Percentiles rank a stretch among this genome's conserved stretches.
Evolutionary conservation across 2,113 vertebrate genomes (phyloP).

Genomic region (Microtus montanus): DNA sequence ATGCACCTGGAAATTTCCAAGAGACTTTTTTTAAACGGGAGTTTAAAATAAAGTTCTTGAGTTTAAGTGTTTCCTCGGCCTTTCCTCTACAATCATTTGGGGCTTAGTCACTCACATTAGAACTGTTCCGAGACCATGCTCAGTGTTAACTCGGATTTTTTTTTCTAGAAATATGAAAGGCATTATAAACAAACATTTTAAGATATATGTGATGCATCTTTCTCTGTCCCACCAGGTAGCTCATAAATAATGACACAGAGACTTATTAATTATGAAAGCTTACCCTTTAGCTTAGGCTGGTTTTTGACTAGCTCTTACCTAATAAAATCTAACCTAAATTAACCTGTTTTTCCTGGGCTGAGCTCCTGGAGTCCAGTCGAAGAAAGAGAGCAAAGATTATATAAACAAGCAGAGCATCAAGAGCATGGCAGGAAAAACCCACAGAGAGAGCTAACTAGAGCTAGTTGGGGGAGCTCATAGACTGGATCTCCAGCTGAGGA

Average conservation of each 20-base stretch:
- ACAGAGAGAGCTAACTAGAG: too few relatives aligned
- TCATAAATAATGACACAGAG: background rate
- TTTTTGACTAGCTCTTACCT: background rate
- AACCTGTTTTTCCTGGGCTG: background rate
- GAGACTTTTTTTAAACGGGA: background rate
- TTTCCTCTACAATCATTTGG: background rate
- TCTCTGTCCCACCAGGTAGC: background rate
- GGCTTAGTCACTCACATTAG: background rate
- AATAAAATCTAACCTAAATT: background rate
- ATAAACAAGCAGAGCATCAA: too few relatives aligned
- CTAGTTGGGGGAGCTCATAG: too few relatives aligned
- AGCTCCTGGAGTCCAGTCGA: too few relatives aligned
- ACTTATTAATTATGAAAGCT: background rate
- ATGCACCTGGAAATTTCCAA: background rate
- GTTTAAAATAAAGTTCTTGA: background rate
- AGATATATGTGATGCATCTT: background rate
- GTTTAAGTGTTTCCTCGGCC: background rate
- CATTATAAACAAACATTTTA: slow-evolving; percentile 32
- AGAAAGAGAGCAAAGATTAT: too few relatives aligned
- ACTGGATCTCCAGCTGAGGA: too few relatives aligned
- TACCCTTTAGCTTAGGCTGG: background rate
- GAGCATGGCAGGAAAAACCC: too few relatives aligned
- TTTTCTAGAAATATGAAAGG: background rate
- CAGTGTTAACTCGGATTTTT: background rate
- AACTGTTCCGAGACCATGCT: background rate